Conservation (phyloP, 2,113 vertebrate species). For the Lonchura striata region DNA sequence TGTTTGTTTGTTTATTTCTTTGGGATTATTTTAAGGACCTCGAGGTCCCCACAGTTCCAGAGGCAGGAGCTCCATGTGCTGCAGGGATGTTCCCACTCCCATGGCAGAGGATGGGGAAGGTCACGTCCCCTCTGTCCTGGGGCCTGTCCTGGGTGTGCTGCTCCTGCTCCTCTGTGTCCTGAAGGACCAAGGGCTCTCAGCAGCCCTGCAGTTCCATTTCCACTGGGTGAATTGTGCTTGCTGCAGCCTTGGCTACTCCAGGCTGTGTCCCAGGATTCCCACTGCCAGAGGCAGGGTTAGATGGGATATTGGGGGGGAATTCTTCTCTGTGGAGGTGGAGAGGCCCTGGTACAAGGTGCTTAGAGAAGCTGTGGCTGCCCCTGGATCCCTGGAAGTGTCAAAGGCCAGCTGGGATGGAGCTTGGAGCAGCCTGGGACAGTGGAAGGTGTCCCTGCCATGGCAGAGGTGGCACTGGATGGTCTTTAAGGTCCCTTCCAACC, state of each 20-base stretch:
- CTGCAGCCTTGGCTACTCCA: background rate
- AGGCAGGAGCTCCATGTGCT: background rate
- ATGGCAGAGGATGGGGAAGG: background rate
- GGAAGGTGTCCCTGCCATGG: background rate
- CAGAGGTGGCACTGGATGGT: background rate
- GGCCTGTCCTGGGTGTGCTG: background rate
- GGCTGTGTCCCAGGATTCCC: background rate
- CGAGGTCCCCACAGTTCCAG: background rate
- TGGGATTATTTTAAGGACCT: slow-evolving; percentile 58
- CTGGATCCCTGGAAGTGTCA: background rate
- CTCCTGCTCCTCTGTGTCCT: background rate
- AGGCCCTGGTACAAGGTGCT: background rate
- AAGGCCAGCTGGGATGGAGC: accelerated
- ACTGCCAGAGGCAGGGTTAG: background rate
- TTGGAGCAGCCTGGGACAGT: accelerated
- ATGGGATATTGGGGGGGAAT: background rate
- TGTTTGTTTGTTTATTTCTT: slow-evolving; percentile 64
- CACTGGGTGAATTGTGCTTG: accelerated
- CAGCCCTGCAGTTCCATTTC: background rate
- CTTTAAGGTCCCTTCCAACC: background rate
- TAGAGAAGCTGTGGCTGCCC: background rate
- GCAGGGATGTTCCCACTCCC: background rate
- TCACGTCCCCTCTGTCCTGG: accelerated
- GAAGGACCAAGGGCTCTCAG: background rate
- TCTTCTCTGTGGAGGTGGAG: accelerated